Percentiles rank a stretch among this genome's conserved stretches.
Conservation (phyloP, 2,113 vertebrate species). For the Elephantulus edwardii region DNA sequence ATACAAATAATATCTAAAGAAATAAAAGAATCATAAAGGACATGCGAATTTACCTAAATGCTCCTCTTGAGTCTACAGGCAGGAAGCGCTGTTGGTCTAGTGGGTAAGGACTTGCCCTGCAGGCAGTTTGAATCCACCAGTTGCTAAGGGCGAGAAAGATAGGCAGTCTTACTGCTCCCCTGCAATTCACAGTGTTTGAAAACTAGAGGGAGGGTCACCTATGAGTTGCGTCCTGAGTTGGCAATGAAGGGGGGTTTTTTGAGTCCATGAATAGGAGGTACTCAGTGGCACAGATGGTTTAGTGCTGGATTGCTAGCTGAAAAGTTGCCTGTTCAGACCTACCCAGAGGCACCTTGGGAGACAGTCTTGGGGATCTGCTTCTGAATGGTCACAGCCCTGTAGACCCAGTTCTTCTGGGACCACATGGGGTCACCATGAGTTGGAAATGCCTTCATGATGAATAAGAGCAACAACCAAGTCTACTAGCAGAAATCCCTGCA, state of each 20-base stretch:
- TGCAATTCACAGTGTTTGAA: no score
- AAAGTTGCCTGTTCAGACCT: neutral
- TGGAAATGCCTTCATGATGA: neutral
- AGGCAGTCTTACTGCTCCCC: no score
- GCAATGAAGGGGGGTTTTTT: no score
- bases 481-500: neutral
- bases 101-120: no score
- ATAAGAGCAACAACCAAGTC: no score
- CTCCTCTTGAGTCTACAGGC: neutral
- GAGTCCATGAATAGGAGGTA: no score
- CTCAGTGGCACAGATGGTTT: no score
- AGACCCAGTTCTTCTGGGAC: neutral
- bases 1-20: neutral
- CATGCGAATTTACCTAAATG: constrained; percentile 20
- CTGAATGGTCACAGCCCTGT: neutral
- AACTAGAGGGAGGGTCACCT: no score
- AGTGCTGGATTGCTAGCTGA: neutral
- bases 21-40: neutral
- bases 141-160: no score
- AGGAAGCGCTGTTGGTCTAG: no score
- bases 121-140: no score
- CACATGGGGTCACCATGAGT: neutral
- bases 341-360: neutral
- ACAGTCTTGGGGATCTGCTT: neutral
- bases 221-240: no score